Conservation (phyloP, 2,888 invertebrate genomes). For the Tuta absoluta region DNA sequence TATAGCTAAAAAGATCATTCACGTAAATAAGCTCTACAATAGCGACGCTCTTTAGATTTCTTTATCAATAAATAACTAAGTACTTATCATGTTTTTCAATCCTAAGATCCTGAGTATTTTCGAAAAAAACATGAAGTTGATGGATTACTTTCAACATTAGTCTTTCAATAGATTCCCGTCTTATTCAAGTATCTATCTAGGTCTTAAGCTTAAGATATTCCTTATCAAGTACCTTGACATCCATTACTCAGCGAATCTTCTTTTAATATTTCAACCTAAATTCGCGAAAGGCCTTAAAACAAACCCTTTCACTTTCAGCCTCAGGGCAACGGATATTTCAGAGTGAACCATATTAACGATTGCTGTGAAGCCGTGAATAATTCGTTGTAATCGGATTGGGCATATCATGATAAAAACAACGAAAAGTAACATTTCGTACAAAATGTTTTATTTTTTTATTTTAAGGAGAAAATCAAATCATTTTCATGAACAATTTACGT, state of each 20-base stretch:
- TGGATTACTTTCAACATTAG: conserved; percentile 4
- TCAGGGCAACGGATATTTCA: background rate
- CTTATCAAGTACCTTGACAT: background rate
- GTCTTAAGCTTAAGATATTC: background rate
- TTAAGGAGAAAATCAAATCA: no score
- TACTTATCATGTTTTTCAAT: background rate
- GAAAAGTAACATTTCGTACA: no score
- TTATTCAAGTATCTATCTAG: background rate
- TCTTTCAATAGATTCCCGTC: background rate
- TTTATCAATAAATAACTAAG: background rate
- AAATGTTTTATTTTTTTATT: no score
- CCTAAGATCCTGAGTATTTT: background rate
- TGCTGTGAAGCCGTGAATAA: background rate
- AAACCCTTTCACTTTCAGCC: background rate
- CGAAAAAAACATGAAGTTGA: background rate
- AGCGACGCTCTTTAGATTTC: no score
- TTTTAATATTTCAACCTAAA: background rate
- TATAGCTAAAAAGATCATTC: no score
- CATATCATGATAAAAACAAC: no score
- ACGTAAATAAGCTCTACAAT: no score
- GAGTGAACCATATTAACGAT: no score
- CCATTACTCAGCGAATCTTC: background rate
- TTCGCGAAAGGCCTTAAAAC: background rate
- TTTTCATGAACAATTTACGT: no score
- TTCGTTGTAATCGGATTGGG: no score